These are phyloP conservation scores for Atrichornis clamosus DNA, from an alignment of 2,113 vertebrate species.

Conservation along the genomic window DNA sequence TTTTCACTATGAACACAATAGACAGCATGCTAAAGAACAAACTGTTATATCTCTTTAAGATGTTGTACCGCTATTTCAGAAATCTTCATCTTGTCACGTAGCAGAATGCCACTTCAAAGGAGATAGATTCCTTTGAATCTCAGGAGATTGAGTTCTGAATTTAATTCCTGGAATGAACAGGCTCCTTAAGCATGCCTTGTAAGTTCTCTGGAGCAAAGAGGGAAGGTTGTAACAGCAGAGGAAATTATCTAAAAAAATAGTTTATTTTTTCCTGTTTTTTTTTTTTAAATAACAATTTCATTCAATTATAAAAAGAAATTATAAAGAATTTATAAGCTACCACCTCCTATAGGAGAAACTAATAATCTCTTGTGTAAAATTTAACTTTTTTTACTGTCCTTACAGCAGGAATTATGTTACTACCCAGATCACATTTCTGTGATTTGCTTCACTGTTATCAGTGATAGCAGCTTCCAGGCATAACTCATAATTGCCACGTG, in stretches of 20 bases:
- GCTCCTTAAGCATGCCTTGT: not conserved
- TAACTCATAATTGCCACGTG: not conserved
- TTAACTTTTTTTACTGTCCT: not conserved
- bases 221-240: not conserved
- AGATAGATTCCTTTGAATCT: not conserved
- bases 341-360: not conserved
- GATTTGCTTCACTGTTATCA: not conserved
- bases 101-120: slow-evolving; percentile 4
- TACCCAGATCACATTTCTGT: not conserved
- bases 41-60: not conserved
- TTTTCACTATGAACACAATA: not conserved
- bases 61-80: not conserved
- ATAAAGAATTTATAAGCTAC: not conserved
- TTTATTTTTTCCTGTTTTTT: not conserved
- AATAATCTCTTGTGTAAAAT: not conserved
- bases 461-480: not conserved
- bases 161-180: not conserved
- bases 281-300: not conserved
- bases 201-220: not conserved
- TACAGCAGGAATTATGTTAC: not conserved
- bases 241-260: not conserved
- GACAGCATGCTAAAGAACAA: not conserved
- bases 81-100: not conserved
- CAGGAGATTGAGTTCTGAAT: not conserved
- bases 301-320: not conserved